Conservation (phyloP, 92 coral and sea anemone species). For the Pocillopora grandis region DNA sequence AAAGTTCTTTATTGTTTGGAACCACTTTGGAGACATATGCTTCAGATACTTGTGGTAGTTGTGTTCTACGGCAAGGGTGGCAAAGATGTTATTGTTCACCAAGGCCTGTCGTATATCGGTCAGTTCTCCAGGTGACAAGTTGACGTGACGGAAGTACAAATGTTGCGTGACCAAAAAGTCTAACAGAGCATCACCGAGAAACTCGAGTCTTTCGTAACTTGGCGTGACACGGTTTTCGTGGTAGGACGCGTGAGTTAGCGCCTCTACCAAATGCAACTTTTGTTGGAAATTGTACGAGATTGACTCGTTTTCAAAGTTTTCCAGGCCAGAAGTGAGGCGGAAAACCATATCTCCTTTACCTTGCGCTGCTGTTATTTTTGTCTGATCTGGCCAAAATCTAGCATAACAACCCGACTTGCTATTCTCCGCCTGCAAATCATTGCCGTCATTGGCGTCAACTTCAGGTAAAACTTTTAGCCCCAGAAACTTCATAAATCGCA, state of each 20-base stretch:
- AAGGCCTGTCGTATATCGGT: slow-evolving; percentile 95
- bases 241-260: slow-evolving; percentile 91
- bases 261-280: slow-evolving; percentile 78
- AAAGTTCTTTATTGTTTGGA: slow-evolving; percentile 76
- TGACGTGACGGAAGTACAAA: slow-evolving; percentile 71
- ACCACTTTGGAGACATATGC: slow-evolving; percentile 87
- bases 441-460: neutral
- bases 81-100: slow-evolving; percentile 96
- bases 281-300: slow-evolving; percentile 70
- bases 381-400: slow-evolving; percentile 11
- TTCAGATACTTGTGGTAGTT: slow-evolving; percentile 75
- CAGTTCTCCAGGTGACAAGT: slow-evolving; percentile 81
- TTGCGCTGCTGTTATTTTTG: neutral
- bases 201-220: slow-evolving; percentile 92
- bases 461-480: slow-evolving; percentile 75
- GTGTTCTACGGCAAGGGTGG: slow-evolving; percentile 81
- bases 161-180: slow-evolving; percentile 95
- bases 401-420: slow-evolving; percentile 42
- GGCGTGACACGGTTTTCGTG: slow-evolving; percentile 77
- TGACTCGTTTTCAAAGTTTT: slow-evolving; percentile 56
- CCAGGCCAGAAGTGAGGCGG: slow-evolving; percentile 56
- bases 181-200: slow-evolving; percentile 93
- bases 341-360: slow-evolving; percentile 10
- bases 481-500: slow-evolving; percentile 77
- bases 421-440: neutral